Conservation (phyloP, 1,140 invertebrate species). For the Lepidurus packardi region DNA sequence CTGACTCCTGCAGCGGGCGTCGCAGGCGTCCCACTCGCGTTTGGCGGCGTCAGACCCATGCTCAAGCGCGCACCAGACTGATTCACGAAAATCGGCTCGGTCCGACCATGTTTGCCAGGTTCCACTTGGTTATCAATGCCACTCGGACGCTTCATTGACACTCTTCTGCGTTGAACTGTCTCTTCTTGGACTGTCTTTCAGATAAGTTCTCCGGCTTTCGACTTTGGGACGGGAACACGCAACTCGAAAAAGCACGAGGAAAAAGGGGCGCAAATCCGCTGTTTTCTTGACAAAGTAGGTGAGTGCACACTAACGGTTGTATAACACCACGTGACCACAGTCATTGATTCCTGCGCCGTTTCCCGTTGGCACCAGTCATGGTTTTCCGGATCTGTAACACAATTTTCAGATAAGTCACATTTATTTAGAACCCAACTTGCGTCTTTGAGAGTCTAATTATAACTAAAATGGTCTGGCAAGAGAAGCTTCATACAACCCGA, state of each 20-base stretch:
- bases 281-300: constrained; percentile 5
- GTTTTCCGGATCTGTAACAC: constrained; percentile 1
- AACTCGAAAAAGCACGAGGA: not conserved
- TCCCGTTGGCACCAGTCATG: not conserved
- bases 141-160: constrained; percentile 21
- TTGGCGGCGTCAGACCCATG: not conserved
- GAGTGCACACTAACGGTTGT: constrained; percentile 18
- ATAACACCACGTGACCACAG: constrained; percentile 2
- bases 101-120: constrained; percentile 5
- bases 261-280: not conserved
- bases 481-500: not conserved
- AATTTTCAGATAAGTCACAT: not conserved
- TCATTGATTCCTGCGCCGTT: not conserved
- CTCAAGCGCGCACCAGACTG: constrained; percentile 6
- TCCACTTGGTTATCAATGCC: not conserved
- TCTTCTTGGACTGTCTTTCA: not conserved
- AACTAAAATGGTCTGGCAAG: not conserved
- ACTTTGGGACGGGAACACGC: not conserved
- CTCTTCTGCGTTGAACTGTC: not conserved
- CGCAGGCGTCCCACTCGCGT: not conserved
- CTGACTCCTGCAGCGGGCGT: constrained; percentile 33
- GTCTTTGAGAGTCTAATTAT: not conserved
- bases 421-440: not conserved
- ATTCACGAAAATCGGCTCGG: constrained; percentile 5
- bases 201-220: not conserved